Evolutionary conservation across 1,140 invertebrate genomes (phyloP).

Genomic region (Pogonus chalceus): DNA sequence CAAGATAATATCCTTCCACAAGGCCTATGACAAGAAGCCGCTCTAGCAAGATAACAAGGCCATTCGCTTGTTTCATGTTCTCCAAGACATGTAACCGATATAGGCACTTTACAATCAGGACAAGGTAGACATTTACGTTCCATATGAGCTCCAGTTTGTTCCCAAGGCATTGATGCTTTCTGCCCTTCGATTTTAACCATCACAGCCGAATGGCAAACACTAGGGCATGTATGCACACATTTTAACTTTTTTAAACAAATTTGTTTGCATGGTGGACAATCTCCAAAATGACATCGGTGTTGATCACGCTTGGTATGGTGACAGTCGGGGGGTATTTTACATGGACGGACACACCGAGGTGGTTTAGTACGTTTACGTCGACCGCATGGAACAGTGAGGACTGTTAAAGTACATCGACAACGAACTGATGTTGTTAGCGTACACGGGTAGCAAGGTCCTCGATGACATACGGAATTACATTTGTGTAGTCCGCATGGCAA

Average conservation of each 20-base stretch:
- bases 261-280: conserved; percentile 74
- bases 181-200: conserved; percentile 51
- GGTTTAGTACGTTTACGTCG: conserved; percentile 63
- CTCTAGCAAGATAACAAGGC: conserved; percentile 62
- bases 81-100: conserved; percentile 67
- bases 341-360: conserved; percentile 64
- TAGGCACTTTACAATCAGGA: conserved; percentile 57
- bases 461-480: conserved; percentile 76
- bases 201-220: conserved; percentile 71
- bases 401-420: conserved; percentile 74
- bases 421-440: conserved; percentile 62
- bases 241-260: conserved; percentile 51
- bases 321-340: conserved; percentile 65
- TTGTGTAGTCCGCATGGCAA: conserved; percentile 83
- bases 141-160: conserved; percentile 40
- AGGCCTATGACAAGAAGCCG: conserved; percentile 59
- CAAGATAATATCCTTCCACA: conserved; percentile 63
- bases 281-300: conserved; percentile 80
- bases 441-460: conserved; percentile 86
- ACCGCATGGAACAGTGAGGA: conserved; percentile 77
- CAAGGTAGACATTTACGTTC: conserved; percentile 58
- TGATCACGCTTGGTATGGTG: conserved; percentile 59
- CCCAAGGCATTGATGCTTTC: conserved; percentile 67
- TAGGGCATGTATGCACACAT: conserved; percentile 71
- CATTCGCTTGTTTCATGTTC: conserved; percentile 66